Conservation (phyloP, 1,140 invertebrate species). For the Cydia splendana region DNA sequence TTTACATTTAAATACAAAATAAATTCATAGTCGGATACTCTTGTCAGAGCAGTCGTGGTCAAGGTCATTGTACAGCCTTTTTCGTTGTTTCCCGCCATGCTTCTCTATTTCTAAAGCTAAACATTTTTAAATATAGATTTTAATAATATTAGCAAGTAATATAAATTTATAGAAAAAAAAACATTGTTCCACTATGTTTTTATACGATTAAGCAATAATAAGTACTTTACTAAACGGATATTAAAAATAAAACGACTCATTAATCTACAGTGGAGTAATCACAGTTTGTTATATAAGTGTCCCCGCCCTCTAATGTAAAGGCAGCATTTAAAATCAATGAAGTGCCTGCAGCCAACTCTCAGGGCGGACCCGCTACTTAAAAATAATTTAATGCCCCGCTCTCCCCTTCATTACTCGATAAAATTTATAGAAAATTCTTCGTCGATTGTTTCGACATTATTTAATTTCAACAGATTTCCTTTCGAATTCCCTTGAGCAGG, state of each 20-base stretch:
- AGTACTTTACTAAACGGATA: background rate
- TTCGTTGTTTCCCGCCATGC: too few species aligned
- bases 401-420: slow-evolving; percentile 49
- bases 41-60: too few species aligned
- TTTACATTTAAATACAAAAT: too few species aligned
- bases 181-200: too few species aligned
- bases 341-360: slow-evolving; percentile 33
- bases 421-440: slow-evolving; percentile 52
- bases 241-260: background rate
- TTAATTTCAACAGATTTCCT: slow-evolving; percentile 32
- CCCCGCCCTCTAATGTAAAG: background rate
- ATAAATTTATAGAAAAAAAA: too few species aligned
- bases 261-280: background rate
- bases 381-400: slow-evolving; percentile 53
- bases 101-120: too few species aligned
- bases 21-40: too few species aligned
- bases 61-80: too few species aligned
- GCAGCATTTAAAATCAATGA: slow-evolving; percentile 50
- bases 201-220: too few species aligned
- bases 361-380: slow-evolving; percentile 50
- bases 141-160: background rate
- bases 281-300: background rate
- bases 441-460: slow-evolving; percentile 42
- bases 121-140: background rate
- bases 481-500: background rate